phyloP scores from a whole-genome alignment of 1,140 invertebrate species.

The Drosophila nebulosa region DNA sequence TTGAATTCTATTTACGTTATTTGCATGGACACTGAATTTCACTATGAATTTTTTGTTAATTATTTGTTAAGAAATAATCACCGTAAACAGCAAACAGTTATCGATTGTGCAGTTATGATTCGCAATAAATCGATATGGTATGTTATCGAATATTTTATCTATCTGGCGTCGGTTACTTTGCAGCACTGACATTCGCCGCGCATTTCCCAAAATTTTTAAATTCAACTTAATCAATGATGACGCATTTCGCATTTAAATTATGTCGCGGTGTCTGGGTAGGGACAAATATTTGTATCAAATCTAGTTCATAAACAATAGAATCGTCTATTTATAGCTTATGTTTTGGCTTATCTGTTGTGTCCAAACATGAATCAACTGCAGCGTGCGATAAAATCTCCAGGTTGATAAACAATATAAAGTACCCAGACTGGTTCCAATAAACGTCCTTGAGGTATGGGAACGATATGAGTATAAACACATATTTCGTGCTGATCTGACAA shows the following conservation, averaged over 20 bases:
- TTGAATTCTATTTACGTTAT: background rate
- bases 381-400: background rate
- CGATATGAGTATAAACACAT: background rate
- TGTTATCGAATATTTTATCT: background rate
- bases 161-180: background rate
- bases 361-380: constrained; percentile 35
- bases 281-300: constrained; percentile 26
- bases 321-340: constrained; percentile 26
- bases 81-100: background rate
- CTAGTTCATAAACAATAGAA: constrained; percentile 34
- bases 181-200: background rate
- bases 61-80: background rate
- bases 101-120: background rate
- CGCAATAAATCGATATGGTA: too few species aligned
- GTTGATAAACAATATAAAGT: background rate
- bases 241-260: background rate
- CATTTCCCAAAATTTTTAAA: background rate
- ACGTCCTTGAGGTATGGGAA: constrained; percentile 20
- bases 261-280: background rate
- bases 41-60: background rate
- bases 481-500: background rate
- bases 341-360: constrained; percentile 13
- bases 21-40: background rate
- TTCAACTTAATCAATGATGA: background rate
- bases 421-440: background rate